phyloP scores from a whole-genome alignment of 2,797 vertebrate genomes.

The Lemur catta region DNA sequence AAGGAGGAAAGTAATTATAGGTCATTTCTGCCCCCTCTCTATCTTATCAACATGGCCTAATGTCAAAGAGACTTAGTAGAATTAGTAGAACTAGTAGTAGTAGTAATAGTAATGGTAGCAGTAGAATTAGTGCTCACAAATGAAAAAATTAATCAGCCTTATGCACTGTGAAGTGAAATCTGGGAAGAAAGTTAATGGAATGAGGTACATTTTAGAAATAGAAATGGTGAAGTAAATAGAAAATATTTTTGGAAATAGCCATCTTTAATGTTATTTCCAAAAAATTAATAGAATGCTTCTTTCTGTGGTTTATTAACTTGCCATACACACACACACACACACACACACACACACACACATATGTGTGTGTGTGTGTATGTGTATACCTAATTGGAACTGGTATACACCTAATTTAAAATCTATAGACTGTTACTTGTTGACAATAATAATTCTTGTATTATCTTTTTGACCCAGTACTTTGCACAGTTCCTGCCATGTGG shows the following conservation, averaged over 20 bases:
- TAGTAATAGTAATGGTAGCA: background rate
- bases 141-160: background rate
- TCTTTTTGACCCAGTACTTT: background rate
- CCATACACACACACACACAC: background rate
- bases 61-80: background rate
- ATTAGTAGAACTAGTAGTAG: background rate
- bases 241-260: constrained; percentile 15
- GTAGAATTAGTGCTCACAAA: background rate
- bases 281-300: background rate
- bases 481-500: background rate
- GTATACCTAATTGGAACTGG: background rate
- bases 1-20: background rate
- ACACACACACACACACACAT: too few relatives aligned
- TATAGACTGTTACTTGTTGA: background rate
- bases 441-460: background rate
- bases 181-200: background rate
- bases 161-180: constrained; percentile 10
- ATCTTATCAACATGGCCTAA: background rate
- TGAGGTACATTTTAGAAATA: background rate
- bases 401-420: background rate
- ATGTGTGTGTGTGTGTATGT: too few relatives aligned
- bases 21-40: background rate
- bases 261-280: background rate
- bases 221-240: background rate
- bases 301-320: background rate